Conservation (phyloP, 2,113 vertebrate species). For the Tonatia bakeri region DNA sequence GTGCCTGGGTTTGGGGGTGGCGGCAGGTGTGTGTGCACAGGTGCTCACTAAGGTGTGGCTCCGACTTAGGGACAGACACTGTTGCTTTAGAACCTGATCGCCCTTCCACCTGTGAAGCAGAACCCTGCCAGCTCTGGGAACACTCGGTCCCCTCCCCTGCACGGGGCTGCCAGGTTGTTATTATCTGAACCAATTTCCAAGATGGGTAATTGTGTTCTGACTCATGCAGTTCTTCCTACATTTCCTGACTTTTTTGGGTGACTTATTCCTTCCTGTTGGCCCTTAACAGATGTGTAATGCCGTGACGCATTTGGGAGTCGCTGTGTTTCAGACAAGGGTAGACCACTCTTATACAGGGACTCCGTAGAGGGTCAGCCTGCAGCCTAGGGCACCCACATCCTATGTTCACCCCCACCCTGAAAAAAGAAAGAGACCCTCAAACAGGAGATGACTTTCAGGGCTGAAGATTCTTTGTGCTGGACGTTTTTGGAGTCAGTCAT, state of each 20-base stretch:
- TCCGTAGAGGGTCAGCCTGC: not conserved
- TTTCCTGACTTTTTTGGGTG: slow-evolving; percentile 24
- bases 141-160: not conserved
- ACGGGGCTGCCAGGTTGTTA: not conserved
- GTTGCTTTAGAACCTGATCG: not conserved
- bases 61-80: not conserved
- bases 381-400: not conserved
- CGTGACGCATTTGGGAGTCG: slow-evolving; percentile 5
- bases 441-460: not conserved
- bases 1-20: not conserved
- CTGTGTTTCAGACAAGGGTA: not conserved
- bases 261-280: slow-evolving; percentile 41
- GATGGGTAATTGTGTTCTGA: slow-evolving; percentile 36
- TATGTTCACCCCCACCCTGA: rapidly evolving
- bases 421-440: not conserved
- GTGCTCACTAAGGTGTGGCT: not conserved
- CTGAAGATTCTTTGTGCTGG: not conserved
- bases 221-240: not conserved
- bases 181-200: slow-evolving; percentile 37
- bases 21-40: rapidly evolving
- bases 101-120: not conserved
- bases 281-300: slow-evolving; percentile 42
- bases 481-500: not conserved
- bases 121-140: not conserved
- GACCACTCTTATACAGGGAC: not conserved